Conservation (phyloP, 2,888 invertebrate species). For the Elysia crispata region DNA sequence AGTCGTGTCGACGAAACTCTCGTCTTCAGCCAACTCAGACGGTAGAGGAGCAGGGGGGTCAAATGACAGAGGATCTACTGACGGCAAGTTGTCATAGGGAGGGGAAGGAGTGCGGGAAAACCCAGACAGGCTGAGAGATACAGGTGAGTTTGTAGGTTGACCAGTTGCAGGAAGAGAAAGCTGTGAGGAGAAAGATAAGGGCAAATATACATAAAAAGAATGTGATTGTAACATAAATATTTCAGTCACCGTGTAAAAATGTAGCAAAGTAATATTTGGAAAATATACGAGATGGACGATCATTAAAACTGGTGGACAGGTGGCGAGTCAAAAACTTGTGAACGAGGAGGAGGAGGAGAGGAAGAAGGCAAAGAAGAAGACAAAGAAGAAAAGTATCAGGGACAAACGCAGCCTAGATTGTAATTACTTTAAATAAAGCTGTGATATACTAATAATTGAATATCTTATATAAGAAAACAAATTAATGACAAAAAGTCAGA, state of each 20-base stretch:
- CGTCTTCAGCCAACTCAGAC: neutral
- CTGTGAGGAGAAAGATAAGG: neutral
- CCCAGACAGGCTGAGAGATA: neutral
- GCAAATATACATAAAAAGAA: neutral
- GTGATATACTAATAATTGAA: neutral
- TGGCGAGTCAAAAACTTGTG: neutral
- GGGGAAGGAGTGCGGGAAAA: neutral
- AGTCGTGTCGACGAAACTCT: too few relatives aligned
- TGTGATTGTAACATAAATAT: neutral
- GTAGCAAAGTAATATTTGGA: too few relatives aligned
- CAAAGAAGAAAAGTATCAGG: too few relatives aligned
- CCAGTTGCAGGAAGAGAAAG: neutral
- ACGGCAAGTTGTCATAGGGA: slow-evolving; percentile 4
- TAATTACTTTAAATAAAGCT: neutral
- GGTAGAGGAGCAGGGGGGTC: neutral
- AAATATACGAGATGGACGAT: too few relatives aligned
- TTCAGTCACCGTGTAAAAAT: neutral
- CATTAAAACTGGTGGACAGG: too few relatives aligned
- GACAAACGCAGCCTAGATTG: too few relatives aligned
- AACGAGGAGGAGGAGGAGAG: neutral
- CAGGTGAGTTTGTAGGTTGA: neutral
- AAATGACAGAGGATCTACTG: neutral
- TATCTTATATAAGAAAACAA: neutral
- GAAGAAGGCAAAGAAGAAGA: neutral
- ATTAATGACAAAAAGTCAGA: neutral